phyloP scores from a whole-genome alignment of 2,888 invertebrate species.

The Hermaeophaga mercurialis region DNA sequence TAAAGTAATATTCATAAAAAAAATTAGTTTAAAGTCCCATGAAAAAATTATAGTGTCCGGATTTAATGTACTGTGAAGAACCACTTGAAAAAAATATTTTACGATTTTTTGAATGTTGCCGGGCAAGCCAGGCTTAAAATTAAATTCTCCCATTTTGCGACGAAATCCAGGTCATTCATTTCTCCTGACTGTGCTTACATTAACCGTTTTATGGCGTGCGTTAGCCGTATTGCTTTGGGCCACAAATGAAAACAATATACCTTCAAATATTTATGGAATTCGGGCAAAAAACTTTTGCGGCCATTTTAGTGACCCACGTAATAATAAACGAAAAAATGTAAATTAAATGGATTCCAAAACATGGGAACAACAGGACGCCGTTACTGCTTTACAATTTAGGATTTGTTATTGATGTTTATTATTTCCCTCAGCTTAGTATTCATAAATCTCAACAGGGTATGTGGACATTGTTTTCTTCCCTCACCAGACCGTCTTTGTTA shows the following conservation, averaged over 20 bases:
- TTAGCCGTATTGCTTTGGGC: conserved; percentile 12
- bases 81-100: conserved; percentile 1
- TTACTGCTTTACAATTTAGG: too few species aligned
- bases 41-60: too few species aligned
- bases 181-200: conserved; percentile 12
- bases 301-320: conserved; percentile 9
- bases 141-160: conserved; percentile 8
- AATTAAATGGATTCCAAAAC: background rate
- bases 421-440: too few species aligned
- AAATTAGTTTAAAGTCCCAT: too few species aligned
- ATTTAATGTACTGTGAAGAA: background rate
- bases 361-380: too few species aligned
- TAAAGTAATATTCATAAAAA: too few species aligned
- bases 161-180: conserved; percentile 15
- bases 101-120: conserved; percentile 7
- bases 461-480: too few species aligned
- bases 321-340: conserved; percentile 17
- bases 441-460: too few species aligned
- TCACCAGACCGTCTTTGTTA: too few species aligned
- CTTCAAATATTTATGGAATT: conserved; percentile 17
- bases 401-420: too few species aligned
- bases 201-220: conserved; percentile 14
- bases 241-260: conserved; percentile 18
- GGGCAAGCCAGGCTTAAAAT: conserved; percentile 8
- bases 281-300: conserved; percentile 1